phyloP scores from a whole-genome alignment of 2,888 invertebrate species.

The Ectropis crepuscularia region DNA sequence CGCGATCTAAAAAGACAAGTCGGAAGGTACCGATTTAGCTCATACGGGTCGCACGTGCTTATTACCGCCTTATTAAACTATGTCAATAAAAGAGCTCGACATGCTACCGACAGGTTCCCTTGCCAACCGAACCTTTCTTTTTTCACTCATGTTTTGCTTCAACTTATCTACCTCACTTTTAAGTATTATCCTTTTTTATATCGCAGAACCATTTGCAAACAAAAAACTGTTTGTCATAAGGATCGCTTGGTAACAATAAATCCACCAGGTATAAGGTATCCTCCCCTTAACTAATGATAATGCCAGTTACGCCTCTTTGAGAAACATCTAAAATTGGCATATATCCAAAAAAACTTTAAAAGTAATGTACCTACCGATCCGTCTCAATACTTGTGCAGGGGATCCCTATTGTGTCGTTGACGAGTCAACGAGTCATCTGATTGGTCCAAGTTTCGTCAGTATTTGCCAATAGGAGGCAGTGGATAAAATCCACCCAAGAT shows the following conservation, averaged over 20 bases:
- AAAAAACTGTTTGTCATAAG: no score
- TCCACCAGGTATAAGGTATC: conserved; percentile 16
- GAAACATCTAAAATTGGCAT: conserved; percentile 14
- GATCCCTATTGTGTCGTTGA: conserved; percentile 55
- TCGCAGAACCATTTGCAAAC: no score
- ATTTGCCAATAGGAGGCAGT: conserved; percentile 61
- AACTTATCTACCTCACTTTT: no score
- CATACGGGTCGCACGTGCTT: conserved; percentile 1
- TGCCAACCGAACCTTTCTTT: no score
- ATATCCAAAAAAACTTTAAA: conserved; percentile 28
- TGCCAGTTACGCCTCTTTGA: conserved; percentile 37
- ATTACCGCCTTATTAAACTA: neutral
- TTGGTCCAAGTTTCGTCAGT: conserved; percentile 58
- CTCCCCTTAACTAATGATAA: conserved; percentile 23
- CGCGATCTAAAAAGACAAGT: neutral
- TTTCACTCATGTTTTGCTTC: no score
- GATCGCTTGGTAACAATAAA: neutral
- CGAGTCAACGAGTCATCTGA: conserved; percentile 50
- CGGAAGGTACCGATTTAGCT: conserved; percentile 18
- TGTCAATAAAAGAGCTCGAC: neutral
- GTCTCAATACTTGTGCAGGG: conserved; percentile 51
- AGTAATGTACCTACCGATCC: conserved; percentile 33
- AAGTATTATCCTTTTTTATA: no score
- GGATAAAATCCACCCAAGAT: conserved; percentile 62
- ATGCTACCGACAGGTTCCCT: no score